Evolutionary conservation across 2,888 invertebrate species (phyloP).

Genomic region (Leucozona laternaria): DNA sequence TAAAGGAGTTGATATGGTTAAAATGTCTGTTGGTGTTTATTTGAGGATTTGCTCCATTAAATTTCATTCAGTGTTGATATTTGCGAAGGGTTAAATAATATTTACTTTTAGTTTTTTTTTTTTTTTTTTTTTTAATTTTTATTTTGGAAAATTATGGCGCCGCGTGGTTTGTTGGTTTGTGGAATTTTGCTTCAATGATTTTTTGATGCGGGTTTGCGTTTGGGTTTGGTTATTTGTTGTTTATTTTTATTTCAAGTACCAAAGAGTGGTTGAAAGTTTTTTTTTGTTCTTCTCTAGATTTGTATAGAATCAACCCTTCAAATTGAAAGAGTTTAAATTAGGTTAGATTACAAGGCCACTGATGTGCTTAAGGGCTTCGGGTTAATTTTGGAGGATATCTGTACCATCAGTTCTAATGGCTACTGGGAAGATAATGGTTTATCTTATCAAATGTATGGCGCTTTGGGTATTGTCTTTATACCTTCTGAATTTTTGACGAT

Average conservation of each 20-base stretch:
- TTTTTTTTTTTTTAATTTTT: slow-evolving; percentile 11
- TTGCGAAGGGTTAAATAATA: slow-evolving; percentile 44
- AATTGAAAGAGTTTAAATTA: background rate
- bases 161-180: slow-evolving; percentile 5
- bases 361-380: background rate
- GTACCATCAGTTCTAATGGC: too few relatives aligned
- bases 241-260: background rate
- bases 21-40: slow-evolving; percentile 43
- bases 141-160: slow-evolving; percentile 31
- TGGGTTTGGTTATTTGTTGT: background rate
- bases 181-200: slow-evolving; percentile 2
- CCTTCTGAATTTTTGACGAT: background rate
- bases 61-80: slow-evolving; percentile 58
- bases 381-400: background rate
- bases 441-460: background rate
- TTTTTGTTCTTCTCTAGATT: background rate
- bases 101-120: slow-evolving; percentile 21
- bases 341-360: background rate
- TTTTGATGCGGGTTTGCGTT: too few relatives aligned
- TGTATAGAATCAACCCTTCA: background rate
- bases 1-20: slow-evolving; percentile 37
- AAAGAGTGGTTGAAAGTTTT: background rate
- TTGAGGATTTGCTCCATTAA: slow-evolving; percentile 67
- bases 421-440: background rate
- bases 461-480: background rate